Conservation (phyloP, 64 coral and sea anemone genomes). For the Montipora sp. region DNA sequence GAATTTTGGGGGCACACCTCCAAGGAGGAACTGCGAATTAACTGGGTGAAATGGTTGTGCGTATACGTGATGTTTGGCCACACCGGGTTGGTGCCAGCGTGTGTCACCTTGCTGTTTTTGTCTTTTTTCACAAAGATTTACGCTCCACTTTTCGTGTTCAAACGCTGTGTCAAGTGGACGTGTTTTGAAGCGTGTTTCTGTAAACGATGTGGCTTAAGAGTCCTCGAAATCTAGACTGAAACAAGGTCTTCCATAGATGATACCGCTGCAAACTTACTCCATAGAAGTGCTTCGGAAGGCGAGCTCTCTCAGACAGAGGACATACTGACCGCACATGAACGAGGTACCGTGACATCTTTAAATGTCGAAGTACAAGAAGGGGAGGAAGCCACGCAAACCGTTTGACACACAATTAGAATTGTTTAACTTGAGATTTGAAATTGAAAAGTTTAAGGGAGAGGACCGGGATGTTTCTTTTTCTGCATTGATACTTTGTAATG, state of each 20-base stretch:
- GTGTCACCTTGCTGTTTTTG: no score
- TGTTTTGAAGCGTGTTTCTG: background rate
- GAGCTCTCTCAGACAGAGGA: no score
- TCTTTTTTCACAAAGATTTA: background rate
- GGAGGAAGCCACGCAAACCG: no score
- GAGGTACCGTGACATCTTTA: no score
- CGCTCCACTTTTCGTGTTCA: constrained; percentile 46
- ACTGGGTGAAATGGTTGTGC: background rate
- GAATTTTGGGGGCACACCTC: constrained; percentile 60
- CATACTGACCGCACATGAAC: no score
- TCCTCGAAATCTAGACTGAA: background rate
- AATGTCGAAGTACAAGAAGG: no score
- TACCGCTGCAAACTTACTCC: background rate
- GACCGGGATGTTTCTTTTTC: constrained; percentile 47
- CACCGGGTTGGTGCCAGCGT: no score
- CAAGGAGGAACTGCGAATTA: constrained; percentile 38
- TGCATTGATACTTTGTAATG: constrained; percentile 28
- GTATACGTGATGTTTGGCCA: no score
- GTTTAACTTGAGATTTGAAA: constrained; percentile 48
- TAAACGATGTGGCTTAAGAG: background rate
- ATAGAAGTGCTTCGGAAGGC: background rate
- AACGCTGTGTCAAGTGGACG: background rate
- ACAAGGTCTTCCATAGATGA: background rate
- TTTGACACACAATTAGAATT: constrained; percentile 60
- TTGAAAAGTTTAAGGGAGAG: constrained; percentile 53